Evolutionary conservation across 2,888 invertebrate genomes (phyloP), one percentile per base, ranked within the genome.

Genomic region (Seira sanloemensis): DNA sequence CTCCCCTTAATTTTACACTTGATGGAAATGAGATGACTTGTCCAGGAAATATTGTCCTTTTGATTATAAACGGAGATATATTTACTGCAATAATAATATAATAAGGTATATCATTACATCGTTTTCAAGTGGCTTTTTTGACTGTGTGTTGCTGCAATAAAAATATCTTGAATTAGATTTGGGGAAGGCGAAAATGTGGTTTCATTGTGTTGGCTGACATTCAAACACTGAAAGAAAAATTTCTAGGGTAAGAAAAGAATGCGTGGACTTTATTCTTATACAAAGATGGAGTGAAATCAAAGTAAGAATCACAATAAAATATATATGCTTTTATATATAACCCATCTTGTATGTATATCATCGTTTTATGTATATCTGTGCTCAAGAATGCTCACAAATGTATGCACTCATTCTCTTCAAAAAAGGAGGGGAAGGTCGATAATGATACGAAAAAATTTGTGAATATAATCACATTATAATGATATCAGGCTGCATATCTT

Each of bases 41-140:
- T 80, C 80, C 74, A 80, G 62, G 68, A 74, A 74, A 74, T 68
- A 80, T 68, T 73, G 74, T 66, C 72, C 68, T 58, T 80, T 74
- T 74, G 80, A 80, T 80, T 80, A 68, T 74, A 74, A 80, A 74
- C 74, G 37, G 16, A 74, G 80, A 80, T 80, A 80, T 80, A 37
- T 37, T 37, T 67, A 26, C 66, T 46, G 50, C 37, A 76, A n/a
- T 67, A 76, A 46, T 75, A 75, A 75, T 72, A 72, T 75, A 75
- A 76, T 67, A 67, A 46, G 50, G 50, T 67, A 76, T 76, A 76
- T 50, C 67, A 76, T 76, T 67, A 58, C 18, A 25, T 71, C 65
- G 16, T 78, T 50, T 66, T 72, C 72, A 72, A 79, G 72, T 79
- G 73, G 72, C 71, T 66, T 21, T 23, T 18, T 58, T n/a, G n/a